A percentile compares a stretch with the other conserved stretches of the same genome.
These are phyloP conservation scores for Mythimna loreyi DNA, from an alignment of 2,888 invertebrate species.

Conservation along the genomic window DNA sequence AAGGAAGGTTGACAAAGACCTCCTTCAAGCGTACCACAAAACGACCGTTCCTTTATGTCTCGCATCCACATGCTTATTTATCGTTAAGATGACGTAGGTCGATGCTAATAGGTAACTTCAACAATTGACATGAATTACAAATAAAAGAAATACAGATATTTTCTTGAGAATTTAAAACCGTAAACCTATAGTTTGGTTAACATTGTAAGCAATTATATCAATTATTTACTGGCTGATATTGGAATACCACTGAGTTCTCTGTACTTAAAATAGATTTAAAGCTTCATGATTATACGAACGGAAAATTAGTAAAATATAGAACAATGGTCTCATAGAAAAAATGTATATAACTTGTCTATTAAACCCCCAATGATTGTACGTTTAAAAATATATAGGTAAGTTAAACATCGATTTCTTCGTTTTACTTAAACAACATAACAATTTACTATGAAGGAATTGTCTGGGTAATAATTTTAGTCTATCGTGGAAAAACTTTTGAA, in stretches of 20 bases:
- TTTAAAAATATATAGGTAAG: background rate
- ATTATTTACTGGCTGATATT: background rate
- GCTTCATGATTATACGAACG: background rate
- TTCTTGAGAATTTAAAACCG: background rate
- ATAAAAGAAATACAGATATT: background rate
- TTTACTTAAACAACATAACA: conserved; percentile 2
- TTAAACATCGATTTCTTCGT: background rate
- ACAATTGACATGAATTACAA: no score
- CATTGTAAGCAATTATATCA: background rate
- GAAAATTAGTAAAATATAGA: background rate
- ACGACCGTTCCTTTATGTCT: no score
- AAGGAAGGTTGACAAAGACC: no score
- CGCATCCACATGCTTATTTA: no score
- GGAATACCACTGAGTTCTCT: background rate
- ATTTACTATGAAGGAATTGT: conserved; percentile 23
- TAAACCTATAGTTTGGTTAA: background rate
- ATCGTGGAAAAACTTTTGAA: conserved; percentile 16
- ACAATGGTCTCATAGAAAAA: background rate
- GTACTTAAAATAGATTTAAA: background rate
- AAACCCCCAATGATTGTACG: background rate
- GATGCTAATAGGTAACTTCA: no score
- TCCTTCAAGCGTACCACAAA: no score
- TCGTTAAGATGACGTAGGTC: no score
- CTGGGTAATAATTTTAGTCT: conserved; percentile 13
- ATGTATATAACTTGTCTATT: background rate